These are phyloP conservation scores for Panagrolaimus sp. DNA, from an alignment of 1,140 invertebrate genomes.

Conservation along the genomic window DNA sequence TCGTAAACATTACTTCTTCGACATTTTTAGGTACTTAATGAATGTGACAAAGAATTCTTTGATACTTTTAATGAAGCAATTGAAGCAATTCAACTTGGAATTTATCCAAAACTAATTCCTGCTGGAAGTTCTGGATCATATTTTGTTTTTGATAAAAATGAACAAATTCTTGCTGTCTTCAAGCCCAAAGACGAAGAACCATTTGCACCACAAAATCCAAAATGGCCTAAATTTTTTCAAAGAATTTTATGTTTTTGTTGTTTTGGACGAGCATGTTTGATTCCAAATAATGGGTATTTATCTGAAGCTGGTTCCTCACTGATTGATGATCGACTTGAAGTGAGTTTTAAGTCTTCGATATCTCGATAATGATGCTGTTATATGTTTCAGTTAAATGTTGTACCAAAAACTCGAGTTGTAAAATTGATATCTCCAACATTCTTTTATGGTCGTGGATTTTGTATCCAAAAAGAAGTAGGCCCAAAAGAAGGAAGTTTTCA, in stretches of 20 bases:
- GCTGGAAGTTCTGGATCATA: constrained; percentile 79
- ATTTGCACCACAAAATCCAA: constrained; percentile 93
- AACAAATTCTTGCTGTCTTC: constrained; percentile 68
- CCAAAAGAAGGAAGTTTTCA: constrained; percentile 55
- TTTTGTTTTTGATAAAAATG: constrained; percentile 40
- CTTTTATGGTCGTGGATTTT: constrained; percentile 39
- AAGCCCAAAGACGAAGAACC: constrained; percentile 99
- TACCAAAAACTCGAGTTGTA: constrained; percentile 51
- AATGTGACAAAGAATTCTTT: constrained; percentile 77
- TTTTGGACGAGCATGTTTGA: constrained; percentile 93
- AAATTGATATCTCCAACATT: constrained; percentile 48
- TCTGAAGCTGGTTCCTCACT: constrained; percentile 94
- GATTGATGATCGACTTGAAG: constrained; percentile 87
- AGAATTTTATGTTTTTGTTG: constrained; percentile 98
- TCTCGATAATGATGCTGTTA: neutral
- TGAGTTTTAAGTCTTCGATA: constrained; percentile 59
- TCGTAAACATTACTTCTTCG: too few relatives aligned
- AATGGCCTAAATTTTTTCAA: constrained; percentile 99
- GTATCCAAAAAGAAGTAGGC: constrained; percentile 29
- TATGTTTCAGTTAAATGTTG: constrained; percentile 42
- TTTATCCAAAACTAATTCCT: constrained; percentile 88
- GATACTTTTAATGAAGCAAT: constrained; percentile 83
- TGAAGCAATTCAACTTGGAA: constrained; percentile 83
- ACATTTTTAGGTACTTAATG: too few relatives aligned
- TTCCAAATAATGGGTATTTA: constrained; percentile 96